Percentiles rank a stretch among this genome's conserved stretches.
These are phyloP conservation scores for Cydia fagiglandana DNA, from an alignment of 1,140 invertebrate genomes.

Conservation along the genomic window DNA sequence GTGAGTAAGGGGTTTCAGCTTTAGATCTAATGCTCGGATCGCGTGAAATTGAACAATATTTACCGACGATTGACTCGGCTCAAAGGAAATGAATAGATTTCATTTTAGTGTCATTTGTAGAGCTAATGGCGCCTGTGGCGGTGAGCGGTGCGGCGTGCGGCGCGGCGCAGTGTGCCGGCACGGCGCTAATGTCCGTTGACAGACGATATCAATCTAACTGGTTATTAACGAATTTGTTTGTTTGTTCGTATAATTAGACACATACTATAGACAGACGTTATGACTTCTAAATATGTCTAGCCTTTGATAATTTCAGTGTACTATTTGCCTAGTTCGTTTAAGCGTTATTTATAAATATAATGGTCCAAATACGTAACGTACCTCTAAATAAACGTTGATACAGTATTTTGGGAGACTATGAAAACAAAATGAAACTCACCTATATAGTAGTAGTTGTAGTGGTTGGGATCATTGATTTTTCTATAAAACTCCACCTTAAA, in stretches of 20 bases:
- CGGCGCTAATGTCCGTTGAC: slow-evolving; percentile 21
- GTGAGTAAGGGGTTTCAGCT: slow-evolving; percentile 1
- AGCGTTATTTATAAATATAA: no score
- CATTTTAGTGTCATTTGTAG: slow-evolving; percentile 78
- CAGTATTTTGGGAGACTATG: no score
- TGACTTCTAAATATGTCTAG: not conserved
- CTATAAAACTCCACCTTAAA: not conserved
- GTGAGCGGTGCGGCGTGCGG: slow-evolving; percentile 33
- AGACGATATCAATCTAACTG: slow-evolving; percentile 14
- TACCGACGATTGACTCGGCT: slow-evolving; percentile 67
- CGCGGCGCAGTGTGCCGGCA: not conserved
- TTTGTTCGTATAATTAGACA: not conserved
- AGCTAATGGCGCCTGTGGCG: slow-evolving; percentile 70
- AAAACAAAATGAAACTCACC: no score
- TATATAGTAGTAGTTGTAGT: no score
- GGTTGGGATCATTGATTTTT: no score
- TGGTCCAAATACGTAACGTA: no score
- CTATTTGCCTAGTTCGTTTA: no score
- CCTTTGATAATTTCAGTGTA: not conserved
- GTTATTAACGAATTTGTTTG: slow-evolving; percentile 22
- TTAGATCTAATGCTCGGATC: slow-evolving; percentile 64
- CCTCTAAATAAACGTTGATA: no score
- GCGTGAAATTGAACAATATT: slow-evolving; percentile 76
- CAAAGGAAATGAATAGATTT: slow-evolving; percentile 78
- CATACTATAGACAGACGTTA: not conserved